These are phyloP conservation scores for Chaunax sp. DNA, from an alignment of 2,797 vertebrate genomes.

Conservation along the genomic window DNA sequence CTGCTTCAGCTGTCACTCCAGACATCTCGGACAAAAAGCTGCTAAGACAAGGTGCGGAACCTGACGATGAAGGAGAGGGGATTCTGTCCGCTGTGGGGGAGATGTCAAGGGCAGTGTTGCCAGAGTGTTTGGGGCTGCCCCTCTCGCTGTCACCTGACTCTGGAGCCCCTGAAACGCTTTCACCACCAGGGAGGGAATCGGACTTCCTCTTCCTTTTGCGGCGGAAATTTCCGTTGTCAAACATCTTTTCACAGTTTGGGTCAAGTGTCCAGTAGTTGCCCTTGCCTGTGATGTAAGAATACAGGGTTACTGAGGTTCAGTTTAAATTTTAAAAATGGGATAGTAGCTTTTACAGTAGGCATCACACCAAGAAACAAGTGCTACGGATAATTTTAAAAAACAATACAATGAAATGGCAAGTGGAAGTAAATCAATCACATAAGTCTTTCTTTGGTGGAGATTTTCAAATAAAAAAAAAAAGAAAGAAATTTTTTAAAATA, in stretches of 20 bases:
- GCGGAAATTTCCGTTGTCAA: conserved; percentile 99
- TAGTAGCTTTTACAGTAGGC: background rate
- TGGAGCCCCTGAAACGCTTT: conserved; percentile 67
- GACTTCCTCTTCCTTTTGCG: conserved; percentile 98
- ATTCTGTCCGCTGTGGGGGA: conserved; percentile 87
- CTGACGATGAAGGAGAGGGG: conserved; percentile 83
- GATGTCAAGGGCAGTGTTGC: conserved; percentile 80
- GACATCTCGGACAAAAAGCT: conserved; percentile 96
- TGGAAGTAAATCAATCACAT: background rate
- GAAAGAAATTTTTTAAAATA: background rate
- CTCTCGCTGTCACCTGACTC: conserved; percentile 82
- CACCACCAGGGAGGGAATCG: conserved; percentile 77
- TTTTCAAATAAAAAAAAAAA: background rate
- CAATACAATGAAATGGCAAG: background rate
- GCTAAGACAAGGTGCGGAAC: conserved; percentile 87
- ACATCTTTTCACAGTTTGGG: conserved; percentile 99
- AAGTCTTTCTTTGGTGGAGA: background rate
- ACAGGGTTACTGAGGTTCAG: background rate
- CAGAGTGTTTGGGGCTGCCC: conserved; percentile 84
- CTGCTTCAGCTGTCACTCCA: conserved; percentile 68
- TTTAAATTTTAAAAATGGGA: background rate
- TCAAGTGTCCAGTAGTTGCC: conserved; percentile 99
- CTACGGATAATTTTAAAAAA: background rate
- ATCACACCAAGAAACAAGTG: background rate
- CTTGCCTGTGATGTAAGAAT: conserved; percentile 85